phyloP scores from a whole-genome alignment of 2,113 vertebrate genomes.

The Labrus mixtus region DNA sequence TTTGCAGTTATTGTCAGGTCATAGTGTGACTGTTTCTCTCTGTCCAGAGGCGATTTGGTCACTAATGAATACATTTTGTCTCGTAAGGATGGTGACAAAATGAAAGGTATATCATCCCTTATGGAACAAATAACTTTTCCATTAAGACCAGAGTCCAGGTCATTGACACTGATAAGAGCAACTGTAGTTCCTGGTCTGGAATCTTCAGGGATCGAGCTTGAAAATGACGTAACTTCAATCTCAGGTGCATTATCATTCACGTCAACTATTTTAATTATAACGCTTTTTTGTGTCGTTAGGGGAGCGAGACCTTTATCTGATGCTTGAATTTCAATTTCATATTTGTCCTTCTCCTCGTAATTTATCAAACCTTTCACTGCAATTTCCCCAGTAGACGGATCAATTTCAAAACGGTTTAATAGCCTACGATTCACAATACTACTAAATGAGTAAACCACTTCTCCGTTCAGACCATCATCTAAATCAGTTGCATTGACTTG shows the following conservation, averaged over 20 bases:
- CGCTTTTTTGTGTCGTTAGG: conserved; percentile 56
- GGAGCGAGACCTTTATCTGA: conserved; percentile 46
- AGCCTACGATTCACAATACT: conserved; percentile 44
- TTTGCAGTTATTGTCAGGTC: neutral
- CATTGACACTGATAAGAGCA: conserved; percentile 52
- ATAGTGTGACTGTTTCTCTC: conserved; percentile 18
- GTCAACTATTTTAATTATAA: conserved; percentile 40
- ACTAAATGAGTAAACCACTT: conserved; percentile 72
- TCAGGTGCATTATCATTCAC: conserved; percentile 48
- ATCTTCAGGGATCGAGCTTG: conserved; percentile 47
- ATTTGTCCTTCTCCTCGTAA: conserved; percentile 56
- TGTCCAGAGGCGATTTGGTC: conserved; percentile 49
- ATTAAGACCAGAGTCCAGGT: conserved; percentile 56
- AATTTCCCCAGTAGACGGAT: conserved; percentile 37
- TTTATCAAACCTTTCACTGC: conserved; percentile 30
- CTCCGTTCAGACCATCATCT: conserved; percentile 45
- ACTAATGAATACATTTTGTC: conserved; percentile 67
- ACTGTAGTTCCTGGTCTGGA: conserved; percentile 57
- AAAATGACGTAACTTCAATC: conserved; percentile 58
- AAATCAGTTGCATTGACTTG: conserved; percentile 44
- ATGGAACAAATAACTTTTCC: conserved; percentile 60
- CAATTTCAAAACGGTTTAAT: conserved; percentile 67
- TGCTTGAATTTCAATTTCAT: conserved; percentile 54
- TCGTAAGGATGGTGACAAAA: conserved; percentile 48
- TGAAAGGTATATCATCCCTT: conserved; percentile 64